Evolutionary conservation across 2,797 vertebrate genomes (phyloP).

Genomic region (Notoglanidium macrostoma): DNA sequence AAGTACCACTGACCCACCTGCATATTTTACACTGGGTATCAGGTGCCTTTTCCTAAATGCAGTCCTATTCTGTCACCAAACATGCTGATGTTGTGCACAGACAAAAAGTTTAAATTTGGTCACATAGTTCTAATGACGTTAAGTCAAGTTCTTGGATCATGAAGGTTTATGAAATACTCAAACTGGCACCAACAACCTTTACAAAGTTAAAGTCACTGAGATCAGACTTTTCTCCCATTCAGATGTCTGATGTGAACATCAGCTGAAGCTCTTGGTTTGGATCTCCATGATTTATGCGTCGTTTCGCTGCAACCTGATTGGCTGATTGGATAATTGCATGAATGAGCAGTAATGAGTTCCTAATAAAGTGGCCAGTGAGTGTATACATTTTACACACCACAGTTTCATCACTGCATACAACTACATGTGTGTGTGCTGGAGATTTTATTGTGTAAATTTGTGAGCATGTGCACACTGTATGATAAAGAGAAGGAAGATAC

Average conservation of each 20-base stretch:
- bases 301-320: background rate
- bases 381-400: background rate
- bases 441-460: background rate
- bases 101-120: background rate
- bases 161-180: no score
- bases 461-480: background rate
- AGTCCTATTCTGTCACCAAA: background rate
- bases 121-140: background rate
- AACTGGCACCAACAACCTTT: no score
- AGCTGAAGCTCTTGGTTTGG: background rate
- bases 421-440: background rate
- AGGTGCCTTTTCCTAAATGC: background rate
- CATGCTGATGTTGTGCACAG: background rate
- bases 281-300: background rate
- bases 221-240: background rate
- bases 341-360: background rate
- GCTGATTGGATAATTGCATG: background rate
- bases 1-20: background rate
- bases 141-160: no score
- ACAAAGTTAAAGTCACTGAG: no score
- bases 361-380: background rate
- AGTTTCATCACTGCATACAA: background rate
- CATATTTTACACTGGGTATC: background rate
- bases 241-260: background rate
- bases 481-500: background rate